A percentile compares a stretch with the other conserved stretches of the same genome.
phyloP scores from a whole-genome alignment of 2,797 vertebrate species.

The Cynodonichthys magdalenae region DNA sequence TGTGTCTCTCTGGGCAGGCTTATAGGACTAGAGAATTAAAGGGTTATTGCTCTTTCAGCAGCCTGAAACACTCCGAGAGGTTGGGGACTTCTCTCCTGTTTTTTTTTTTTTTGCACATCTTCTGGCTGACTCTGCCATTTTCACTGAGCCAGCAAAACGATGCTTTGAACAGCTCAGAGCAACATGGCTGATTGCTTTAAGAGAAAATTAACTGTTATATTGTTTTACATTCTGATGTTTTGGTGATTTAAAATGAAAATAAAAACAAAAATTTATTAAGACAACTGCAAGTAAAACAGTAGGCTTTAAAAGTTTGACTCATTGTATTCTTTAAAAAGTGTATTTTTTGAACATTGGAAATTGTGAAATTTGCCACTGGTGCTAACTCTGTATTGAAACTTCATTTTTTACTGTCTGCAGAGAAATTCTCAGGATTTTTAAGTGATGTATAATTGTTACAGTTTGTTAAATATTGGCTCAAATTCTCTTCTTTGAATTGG shows the following conservation, averaged over 20 bases:
- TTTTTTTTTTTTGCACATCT: slow-evolving; percentile 56
- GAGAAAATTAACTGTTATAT: slow-evolving; percentile 39
- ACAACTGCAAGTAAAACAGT: background rate
- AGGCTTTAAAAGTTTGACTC: background rate
- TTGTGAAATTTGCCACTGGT: too few species aligned
- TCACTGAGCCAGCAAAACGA: slow-evolving; percentile 48
- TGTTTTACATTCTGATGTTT: slow-evolving; percentile 10
- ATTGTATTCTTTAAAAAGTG: too few species aligned
- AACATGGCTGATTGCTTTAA: slow-evolving; percentile 42
- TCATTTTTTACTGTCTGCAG: too few species aligned
- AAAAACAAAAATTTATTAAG: slow-evolving; percentile 1
- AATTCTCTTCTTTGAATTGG: slow-evolving; percentile 34
- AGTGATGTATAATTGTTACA: slow-evolving; percentile 8
- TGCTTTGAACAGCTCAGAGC: slow-evolving; percentile 40
- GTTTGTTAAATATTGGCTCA: slow-evolving; percentile 20
- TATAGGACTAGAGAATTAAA: slow-evolving; percentile 51
- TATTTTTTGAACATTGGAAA: too few species aligned
- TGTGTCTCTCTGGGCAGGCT: slow-evolving; percentile 60
- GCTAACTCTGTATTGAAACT: too few species aligned
- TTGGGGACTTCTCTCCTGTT: slow-evolving; percentile 41
- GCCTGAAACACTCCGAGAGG: slow-evolving; percentile 43
- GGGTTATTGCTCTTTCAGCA: slow-evolving; percentile 64
- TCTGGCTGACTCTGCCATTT: slow-evolving; percentile 58
- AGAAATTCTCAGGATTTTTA: too few species aligned
- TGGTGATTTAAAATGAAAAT: slow-evolving; percentile 3